These are phyloP conservation scores for Panagrolaimus sp. DNA, from an alignment of 1,140 invertebrate genomes.

Conservation along the genomic window DNA sequence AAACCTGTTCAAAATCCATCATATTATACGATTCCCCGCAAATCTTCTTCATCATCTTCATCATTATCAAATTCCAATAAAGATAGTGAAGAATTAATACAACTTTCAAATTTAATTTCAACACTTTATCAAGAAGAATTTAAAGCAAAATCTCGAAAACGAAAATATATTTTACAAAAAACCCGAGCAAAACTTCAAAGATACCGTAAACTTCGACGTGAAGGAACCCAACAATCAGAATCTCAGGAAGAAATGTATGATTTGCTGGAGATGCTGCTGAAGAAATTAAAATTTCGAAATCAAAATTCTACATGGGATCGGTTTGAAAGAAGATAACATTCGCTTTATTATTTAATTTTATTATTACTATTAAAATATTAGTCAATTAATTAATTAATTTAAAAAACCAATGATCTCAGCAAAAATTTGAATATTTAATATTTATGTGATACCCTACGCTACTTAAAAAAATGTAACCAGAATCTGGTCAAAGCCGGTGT, in stretches of 20 bases:
- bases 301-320: neutral
- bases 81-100: neutral
- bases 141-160: neutral
- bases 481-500: neutral
- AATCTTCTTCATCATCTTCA: neutral
- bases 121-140: neutral
- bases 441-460: too few relatives aligned
- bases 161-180: neutral
- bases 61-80: neutral
- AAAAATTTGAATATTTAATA: too few relatives aligned
- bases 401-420: too few relatives aligned
- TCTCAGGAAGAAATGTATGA: neutral
- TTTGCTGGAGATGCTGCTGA: conserved; percentile 1
- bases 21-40: neutral
- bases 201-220: neutral
- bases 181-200: neutral
- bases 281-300: neutral
- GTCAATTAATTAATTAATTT: too few relatives aligned
- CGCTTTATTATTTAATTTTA: too few relatives aligned
- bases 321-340: too few relatives aligned
- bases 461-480: conserved; percentile 4
- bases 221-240: neutral
- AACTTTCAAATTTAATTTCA: conserved; percentile 1
- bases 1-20: neutral
- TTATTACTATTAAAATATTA: too few relatives aligned